A percentile compares a stretch with the other conserved stretches of the same genome.
Conservation (phyloP, 1,140 invertebrate species). For the Aphelenchoides besseyi region DNA sequence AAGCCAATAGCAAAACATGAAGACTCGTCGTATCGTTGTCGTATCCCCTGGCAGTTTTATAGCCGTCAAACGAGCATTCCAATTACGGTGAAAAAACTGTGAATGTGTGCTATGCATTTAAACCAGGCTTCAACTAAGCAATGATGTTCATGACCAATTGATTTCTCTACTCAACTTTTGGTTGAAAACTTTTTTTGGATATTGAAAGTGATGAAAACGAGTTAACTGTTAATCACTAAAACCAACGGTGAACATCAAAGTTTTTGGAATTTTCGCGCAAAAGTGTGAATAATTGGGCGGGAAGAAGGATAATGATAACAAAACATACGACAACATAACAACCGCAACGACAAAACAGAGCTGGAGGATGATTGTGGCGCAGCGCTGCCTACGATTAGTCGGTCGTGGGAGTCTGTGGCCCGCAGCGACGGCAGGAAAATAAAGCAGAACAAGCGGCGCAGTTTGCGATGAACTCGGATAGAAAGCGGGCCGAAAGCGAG, state of each 20-base stretch:
- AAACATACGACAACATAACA: conserved; percentile 6
- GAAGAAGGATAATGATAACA: not conserved
- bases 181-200: too few species aligned
- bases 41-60: not conserved
- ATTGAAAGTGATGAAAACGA: too few species aligned
- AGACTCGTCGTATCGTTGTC: not conserved
- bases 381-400: not conserved
- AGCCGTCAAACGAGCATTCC: conserved; percentile 2
- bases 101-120: not conserved
- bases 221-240: not conserved
- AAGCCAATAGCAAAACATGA: not conserved
- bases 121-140: too few species aligned
- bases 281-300: not conserved
- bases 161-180: too few species aligned
- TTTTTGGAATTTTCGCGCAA: not conserved
- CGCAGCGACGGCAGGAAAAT: not conserved
- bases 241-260: not conserved
- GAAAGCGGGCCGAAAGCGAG: conserved; percentile 4
- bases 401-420: not conserved
- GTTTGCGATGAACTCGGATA: conserved; percentile 1
- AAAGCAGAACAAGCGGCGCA: conserved; percentile 5
- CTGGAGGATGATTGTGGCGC: not conserved
- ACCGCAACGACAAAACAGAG: not conserved
- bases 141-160: too few species aligned
- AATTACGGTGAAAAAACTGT: conserved; percentile 4